These are phyloP conservation scores for Nothocercus nigrocapillus DNA, from an alignment of 2,113 vertebrate genomes.

Conservation along the genomic window DNA sequence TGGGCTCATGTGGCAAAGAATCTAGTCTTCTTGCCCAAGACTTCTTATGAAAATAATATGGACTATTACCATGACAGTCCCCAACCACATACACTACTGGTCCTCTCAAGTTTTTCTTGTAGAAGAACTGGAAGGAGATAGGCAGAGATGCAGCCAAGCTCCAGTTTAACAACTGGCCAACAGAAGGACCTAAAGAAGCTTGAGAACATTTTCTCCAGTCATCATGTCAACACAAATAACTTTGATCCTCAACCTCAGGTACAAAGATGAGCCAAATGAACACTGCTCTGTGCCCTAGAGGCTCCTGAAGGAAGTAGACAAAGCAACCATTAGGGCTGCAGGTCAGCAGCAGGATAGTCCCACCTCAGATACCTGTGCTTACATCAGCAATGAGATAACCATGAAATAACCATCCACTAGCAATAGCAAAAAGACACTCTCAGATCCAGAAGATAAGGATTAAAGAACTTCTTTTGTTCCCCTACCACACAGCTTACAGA, in stretches of 20 bases:
- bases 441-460: neutral
- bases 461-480: neutral
- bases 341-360: neutral
- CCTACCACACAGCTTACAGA: rapidly evolving
- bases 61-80: neutral
- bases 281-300: neutral
- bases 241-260: neutral
- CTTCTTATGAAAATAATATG: neutral
- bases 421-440: neutral
- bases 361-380: neutral
- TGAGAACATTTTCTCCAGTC: neutral
- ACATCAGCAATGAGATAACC: neutral
- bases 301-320: neutral
- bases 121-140: neutral
- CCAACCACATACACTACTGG: rapidly evolving
- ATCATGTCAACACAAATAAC: neutral
- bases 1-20: neutral
- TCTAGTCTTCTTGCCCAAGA: neutral
- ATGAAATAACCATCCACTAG: neutral
- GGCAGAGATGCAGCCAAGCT: neutral
- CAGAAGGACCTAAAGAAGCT: neutral
- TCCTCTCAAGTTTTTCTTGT: neutral
- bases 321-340: neutral
- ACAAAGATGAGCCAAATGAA: neutral
- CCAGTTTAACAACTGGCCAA: neutral